Base-by-base conservation (phyloP, 2,113 vertebrate species). In the Oreochromis spilurus region DNA sequence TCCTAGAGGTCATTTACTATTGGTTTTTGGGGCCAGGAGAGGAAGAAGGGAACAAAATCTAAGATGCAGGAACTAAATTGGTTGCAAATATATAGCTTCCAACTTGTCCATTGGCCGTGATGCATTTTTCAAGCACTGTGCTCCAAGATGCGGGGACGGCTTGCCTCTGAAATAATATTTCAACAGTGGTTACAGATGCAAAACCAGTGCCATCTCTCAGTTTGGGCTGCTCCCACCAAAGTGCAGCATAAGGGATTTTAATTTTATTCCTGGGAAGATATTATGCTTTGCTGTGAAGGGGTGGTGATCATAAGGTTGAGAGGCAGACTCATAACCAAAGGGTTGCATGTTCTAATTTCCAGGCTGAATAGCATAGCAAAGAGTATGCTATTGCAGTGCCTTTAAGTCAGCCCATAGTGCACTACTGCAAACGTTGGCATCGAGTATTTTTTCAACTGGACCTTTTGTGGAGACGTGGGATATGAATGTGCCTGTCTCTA, bases 111-210 rank as follows among this genome's bases (percentile, higher is more conserved):
- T 90, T 92, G 87, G 91, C 83, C 86, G 40, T 92, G 77, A 89
- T 89, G 89, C 83, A 8, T 92, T 93, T 92, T 90, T 94, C 87
- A 95, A 92, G 92, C 21, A 40, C 87, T 90, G 67, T 52, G 86
- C 91, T 95, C 94, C 91, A 90, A 91, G 92, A 93, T 91, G 91
- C 91, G 57, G 81, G 79, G 89, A 94, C 55, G 88, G 88, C 89
- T 92, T 95, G 86, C 89, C 92, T 94, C 89, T 95, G 93, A 96
- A 96, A 95, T 93, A 95, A 96, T 96, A 96, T 97, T 96, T 96
- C 91, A 94, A 93, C 89, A 95, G 95, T 87, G 93, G 94, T 96
- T 94, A 92, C 92, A 91, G 95, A 94, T 79, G 72, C 86, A 84
- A 95, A 94, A 89, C 55, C 12, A 87, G 95, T 89, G 86, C 93